Conservation (phyloP, 2,888 invertebrate genomes). For the Baccha elongata region DNA sequence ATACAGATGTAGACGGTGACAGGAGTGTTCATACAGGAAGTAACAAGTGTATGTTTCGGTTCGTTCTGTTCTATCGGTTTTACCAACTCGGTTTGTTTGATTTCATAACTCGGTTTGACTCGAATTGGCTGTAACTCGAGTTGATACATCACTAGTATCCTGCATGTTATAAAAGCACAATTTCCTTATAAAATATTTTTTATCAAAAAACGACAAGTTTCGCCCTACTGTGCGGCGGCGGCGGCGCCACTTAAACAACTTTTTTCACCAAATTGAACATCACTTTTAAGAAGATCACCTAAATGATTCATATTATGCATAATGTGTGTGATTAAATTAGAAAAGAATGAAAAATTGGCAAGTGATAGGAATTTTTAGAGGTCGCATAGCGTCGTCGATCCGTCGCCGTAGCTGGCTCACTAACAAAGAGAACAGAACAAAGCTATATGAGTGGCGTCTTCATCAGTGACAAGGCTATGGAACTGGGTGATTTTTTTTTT, state of each 20-base stretch:
- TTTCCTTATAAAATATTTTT: too few species aligned
- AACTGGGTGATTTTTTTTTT: slow-evolving; percentile 3
- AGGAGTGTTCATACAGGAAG: too few species aligned
- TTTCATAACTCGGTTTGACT: too few species aligned
- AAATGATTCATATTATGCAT: slow-evolving; percentile 53
- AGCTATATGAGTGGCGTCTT: slow-evolving; percentile 59
- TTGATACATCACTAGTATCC: too few species aligned
- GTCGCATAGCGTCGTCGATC: slow-evolving; percentile 41
- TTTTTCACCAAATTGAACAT: slow-evolving; percentile 19
- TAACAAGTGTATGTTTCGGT: too few species aligned
- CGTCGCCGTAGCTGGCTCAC: slow-evolving; percentile 50
- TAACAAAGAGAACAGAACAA: slow-evolving; percentile 62
- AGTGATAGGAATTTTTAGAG: slow-evolving; percentile 56
- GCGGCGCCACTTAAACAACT: slow-evolving; percentile 54
- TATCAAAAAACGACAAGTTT: too few species aligned
- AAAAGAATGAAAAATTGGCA: slow-evolving; percentile 58
- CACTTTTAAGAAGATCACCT: slow-evolving; percentile 58
- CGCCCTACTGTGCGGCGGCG: too few species aligned
- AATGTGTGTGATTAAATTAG: slow-evolving; percentile 60
- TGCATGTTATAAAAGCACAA: too few species aligned
- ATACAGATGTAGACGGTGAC: too few species aligned
- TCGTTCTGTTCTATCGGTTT: too few species aligned
- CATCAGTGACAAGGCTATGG: not conserved
- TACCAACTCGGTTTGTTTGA: too few species aligned
- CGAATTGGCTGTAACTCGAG: too few species aligned